Evolutionary conservation across 2,113 vertebrate species (phyloP), one percentile per base, ranked within the genome.

Genomic region (Sylvilagus bachmani): DNA sequence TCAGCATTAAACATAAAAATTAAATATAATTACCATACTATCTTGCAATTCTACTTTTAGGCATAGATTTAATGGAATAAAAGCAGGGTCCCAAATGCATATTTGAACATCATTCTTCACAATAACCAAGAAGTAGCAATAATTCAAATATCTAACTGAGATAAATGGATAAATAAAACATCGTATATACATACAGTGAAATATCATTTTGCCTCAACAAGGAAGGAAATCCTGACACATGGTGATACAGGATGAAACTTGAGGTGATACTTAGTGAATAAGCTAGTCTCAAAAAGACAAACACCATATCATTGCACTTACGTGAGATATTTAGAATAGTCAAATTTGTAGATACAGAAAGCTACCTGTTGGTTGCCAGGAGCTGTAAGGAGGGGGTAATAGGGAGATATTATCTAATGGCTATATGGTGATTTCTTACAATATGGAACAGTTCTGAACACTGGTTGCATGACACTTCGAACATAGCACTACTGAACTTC

Each of bases 341-440:
- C n/a, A n/a, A 14, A 61, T 71, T 77, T 17, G 86, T 21, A 58
- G 14, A 92, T 58, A 80, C 2, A 67, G 24, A 17, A 89, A 91
- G 31, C 49, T 80, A 3, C 70, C n/a, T 36, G 36, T 16, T 44
- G 22, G 17, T 14, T 80, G 2, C 14, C 61, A 53, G 36, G 27
- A 5, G 16, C 12, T 61, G 1, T 13, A 4, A 1, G 31, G 8
- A 74, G 19, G 2, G 4, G 0, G 1, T 69, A 61, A 33, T 69
- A 27, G 12, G 24, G 38, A 82, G 16, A n/a, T 71, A 4, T 36
- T 29, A 16, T 58, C 79, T 69, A 75, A 33, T 11, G 2, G 12
- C 17, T n/a, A 58, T 17, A 77, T 3, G 25, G 25, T 29, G 71
- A 24, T 51, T 55, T 74, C 64, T 86, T 64, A 51, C 10, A 71